Evolutionary conservation across 2,797 vertebrate genomes (phyloP).

Genomic region (Streptopelia turtur): DNA sequence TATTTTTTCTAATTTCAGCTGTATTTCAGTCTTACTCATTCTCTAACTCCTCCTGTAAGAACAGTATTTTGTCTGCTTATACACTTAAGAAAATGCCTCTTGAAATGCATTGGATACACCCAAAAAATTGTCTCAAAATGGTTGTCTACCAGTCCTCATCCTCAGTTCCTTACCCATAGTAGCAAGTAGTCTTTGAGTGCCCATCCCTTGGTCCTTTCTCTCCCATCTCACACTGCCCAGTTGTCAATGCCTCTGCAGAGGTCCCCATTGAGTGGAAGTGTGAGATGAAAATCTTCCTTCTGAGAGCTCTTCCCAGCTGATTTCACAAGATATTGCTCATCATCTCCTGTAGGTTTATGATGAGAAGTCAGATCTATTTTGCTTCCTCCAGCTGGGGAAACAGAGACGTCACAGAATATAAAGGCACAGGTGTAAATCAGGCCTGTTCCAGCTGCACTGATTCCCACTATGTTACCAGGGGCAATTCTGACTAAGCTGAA

Average conservation of each 20-base stretch:
- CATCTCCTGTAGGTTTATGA: not conserved
- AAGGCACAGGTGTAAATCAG: not conserved
- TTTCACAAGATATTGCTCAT: not conserved
- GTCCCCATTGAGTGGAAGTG: not conserved
- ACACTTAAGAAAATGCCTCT: not conserved
- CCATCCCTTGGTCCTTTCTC: not conserved
- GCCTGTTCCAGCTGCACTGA: not conserved
- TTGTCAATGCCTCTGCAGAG: not conserved
- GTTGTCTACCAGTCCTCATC: not conserved
- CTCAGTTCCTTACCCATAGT: not conserved
- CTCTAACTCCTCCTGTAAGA: not conserved
- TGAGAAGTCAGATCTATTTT: not conserved
- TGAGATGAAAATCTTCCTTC: not conserved
- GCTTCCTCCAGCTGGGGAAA: not conserved
- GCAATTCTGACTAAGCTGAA: not conserved
- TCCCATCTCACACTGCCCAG: rapidly evolving
- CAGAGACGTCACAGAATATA: not conserved
- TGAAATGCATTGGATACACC: not conserved
- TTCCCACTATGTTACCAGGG: not conserved
- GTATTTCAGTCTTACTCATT: not conserved
- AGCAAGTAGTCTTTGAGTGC: not conserved
- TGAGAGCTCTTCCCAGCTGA: not conserved
- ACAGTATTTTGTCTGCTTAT: not conserved
- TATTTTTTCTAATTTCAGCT: not conserved
- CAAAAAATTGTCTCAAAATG: not conserved